These are phyloP conservation scores for Drosophila quinaria DNA, from an alignment of 2,888 invertebrate species.

Conservation along the genomic window DNA sequence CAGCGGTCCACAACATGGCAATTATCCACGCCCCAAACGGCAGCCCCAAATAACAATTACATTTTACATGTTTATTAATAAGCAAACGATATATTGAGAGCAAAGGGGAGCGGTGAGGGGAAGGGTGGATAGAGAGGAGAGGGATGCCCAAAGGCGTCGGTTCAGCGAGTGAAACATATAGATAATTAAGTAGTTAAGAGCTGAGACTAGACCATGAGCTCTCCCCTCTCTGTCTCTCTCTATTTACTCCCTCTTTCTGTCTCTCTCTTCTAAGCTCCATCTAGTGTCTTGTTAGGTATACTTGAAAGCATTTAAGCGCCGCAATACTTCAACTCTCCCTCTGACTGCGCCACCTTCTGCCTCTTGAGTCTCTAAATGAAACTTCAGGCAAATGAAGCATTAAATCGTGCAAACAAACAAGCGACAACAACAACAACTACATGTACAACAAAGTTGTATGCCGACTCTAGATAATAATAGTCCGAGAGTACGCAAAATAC, in stretches of 20 bases:
- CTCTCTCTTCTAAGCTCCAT: not conserved
- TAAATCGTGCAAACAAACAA: conserved; percentile 80
- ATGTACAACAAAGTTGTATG: conserved; percentile 58
- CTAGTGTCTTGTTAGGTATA: conserved; percentile 41
- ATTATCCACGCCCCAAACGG: conserved; percentile 62
- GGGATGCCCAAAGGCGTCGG: conserved; percentile 33
- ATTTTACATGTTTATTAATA: conserved; percentile 78
- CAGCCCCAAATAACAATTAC: conserved; percentile 76
- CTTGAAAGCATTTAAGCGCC: conserved; percentile 50
- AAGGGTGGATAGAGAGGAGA: not conserved
- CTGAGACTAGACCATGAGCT: conserved; percentile 30
- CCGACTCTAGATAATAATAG: conserved; percentile 70
- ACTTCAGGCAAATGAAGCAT: conserved; percentile 70
- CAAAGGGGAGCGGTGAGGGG: not conserved
- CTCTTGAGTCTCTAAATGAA: conserved; percentile 24
- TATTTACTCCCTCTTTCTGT: not conserved
- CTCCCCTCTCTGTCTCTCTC: not conserved
- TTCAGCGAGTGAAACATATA: conserved; percentile 27
- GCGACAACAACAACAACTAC: conserved; percentile 53
- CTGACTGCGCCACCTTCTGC: conserved; percentile 5
- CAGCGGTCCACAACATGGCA: conserved; percentile 43
- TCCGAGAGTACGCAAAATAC: conserved; percentile 30
- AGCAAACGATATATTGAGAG: conserved; percentile 25
- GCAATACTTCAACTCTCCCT: conserved; percentile 27
- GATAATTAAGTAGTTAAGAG: conserved; percentile 64